These are phyloP conservation scores for Edolisoma coerulescens DNA, from an alignment of 2,113 vertebrate species.

Conservation along the genomic window DNA sequence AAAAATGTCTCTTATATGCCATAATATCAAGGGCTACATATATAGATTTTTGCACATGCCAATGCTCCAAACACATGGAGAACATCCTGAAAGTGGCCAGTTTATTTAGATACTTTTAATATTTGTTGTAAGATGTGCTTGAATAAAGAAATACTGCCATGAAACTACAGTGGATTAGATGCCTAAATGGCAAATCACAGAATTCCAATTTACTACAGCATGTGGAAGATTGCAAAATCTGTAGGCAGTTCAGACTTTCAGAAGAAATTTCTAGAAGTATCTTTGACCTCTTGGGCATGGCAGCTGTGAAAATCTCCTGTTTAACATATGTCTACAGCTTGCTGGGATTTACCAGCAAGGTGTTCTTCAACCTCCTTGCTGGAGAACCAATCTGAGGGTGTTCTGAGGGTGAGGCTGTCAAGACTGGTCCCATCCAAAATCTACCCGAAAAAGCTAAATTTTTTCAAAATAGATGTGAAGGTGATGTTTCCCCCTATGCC, in stretches of 20 bases:
- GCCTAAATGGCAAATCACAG: background rate
- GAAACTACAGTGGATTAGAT: background rate
- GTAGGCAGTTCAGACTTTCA: background rate
- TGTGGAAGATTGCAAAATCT: background rate
- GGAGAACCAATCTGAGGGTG: background rate
- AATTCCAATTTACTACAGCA: background rate
- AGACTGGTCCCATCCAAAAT: background rate
- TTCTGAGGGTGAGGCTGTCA: background rate
- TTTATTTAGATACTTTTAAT: background rate
- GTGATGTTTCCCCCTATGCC: background rate
- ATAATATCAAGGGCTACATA: background rate
- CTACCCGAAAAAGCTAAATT: background rate
- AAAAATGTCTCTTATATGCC: background rate
- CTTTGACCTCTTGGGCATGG: background rate
- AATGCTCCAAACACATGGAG: background rate
- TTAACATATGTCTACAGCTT: background rate
- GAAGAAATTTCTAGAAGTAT: background rate
- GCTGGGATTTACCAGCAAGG: accelerated
- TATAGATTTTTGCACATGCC: background rate
- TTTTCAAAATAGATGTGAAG: background rate
- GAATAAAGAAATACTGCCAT: background rate
- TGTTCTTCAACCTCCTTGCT: background rate
- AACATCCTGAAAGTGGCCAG: background rate
- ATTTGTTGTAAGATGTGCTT: background rate
- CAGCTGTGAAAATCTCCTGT: background rate